These are phyloP conservation scores for Heterodera schachtii DNA, from an alignment of 1,140 invertebrate genomes.

Conservation along the genomic window DNA sequence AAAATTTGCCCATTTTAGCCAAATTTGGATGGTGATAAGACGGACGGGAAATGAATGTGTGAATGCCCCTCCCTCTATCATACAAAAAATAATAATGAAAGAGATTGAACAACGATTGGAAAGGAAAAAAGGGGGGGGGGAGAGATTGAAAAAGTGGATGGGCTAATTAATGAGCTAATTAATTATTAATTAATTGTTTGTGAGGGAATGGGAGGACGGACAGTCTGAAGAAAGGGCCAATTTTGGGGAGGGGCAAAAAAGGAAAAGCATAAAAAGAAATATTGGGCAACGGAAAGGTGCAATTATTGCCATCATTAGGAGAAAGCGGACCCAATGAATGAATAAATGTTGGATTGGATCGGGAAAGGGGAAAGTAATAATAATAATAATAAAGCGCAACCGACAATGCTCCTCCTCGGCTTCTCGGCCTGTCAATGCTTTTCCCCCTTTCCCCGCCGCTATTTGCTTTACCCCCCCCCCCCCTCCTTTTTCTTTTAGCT, in stretches of 20 bases:
- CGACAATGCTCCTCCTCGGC: background rate
- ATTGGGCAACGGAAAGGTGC: background rate
- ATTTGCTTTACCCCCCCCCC: background rate
- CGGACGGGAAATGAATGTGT: background rate
- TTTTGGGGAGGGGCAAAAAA: no score
- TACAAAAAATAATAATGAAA: background rate
- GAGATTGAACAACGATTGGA: background rate
- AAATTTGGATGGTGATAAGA: background rate
- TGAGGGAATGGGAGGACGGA: no score
- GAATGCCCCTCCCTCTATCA: background rate
- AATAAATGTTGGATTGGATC: background rate
- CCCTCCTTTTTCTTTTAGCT: no score
- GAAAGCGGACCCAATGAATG: no score
- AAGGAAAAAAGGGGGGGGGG: no score
- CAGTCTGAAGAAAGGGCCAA: no score
- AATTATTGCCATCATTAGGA: background rate
- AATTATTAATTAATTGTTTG: no score
- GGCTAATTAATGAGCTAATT: no score
- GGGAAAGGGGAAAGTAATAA: background rate
- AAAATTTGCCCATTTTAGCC: background rate
- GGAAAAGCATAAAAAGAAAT: no score
- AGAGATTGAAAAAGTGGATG: no score
- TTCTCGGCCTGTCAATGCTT: background rate
- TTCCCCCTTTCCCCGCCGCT: no score
- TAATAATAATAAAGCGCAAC: no score